A percentile compares a stretch with the other conserved stretches of the same genome.
Conservation (phyloP, 2,888 invertebrate species). For the Xylocampa areola region DNA sequence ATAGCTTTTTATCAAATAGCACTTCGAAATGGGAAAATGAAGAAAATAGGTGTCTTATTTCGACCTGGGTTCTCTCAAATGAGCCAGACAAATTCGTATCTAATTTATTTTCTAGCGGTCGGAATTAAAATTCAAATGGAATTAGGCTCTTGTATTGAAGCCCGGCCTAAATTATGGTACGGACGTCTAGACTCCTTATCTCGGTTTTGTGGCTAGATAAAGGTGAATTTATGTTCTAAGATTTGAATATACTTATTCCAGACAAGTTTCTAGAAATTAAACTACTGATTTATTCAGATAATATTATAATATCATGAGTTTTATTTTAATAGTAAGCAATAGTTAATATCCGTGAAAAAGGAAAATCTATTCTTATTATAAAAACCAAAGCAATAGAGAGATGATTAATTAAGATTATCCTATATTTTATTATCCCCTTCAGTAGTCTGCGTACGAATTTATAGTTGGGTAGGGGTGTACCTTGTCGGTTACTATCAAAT, state of each 20-base stretch:
- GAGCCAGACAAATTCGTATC: constrained; percentile 65
- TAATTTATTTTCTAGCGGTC: constrained; percentile 65
- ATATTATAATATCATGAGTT: too few species aligned
- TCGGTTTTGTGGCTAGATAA: constrained; percentile 38
- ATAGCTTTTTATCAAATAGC: constrained; percentile 75
- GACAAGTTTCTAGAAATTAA: constrained; percentile 11
- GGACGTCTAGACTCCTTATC: constrained; percentile 57
- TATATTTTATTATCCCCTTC: constrained; percentile 61
- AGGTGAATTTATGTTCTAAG: constrained; percentile 41
- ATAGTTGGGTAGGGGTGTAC: constrained; percentile 72
- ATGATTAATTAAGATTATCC: constrained; percentile 64
- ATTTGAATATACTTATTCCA: constrained; percentile 24
- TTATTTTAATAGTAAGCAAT: too few species aligned
- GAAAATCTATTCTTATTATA: constrained; percentile 2
- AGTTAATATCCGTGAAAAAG: too few species aligned
- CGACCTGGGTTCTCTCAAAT: constrained; percentile 55
- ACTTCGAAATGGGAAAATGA: constrained; percentile 69
- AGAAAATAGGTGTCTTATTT: constrained; percentile 66
- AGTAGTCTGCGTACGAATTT: constrained; percentile 63
- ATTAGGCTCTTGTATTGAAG: constrained; percentile 56
- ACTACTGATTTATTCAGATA: constrained; percentile 6
- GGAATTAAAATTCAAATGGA: constrained; percentile 66
- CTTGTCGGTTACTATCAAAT: constrained; percentile 83
- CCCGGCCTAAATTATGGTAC: constrained; percentile 58
- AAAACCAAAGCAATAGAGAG: constrained; percentile 40